Evolutionary conservation across 1,140 invertebrate genomes (phyloP).

Genomic region (Drosophila ficusphila): DNA sequence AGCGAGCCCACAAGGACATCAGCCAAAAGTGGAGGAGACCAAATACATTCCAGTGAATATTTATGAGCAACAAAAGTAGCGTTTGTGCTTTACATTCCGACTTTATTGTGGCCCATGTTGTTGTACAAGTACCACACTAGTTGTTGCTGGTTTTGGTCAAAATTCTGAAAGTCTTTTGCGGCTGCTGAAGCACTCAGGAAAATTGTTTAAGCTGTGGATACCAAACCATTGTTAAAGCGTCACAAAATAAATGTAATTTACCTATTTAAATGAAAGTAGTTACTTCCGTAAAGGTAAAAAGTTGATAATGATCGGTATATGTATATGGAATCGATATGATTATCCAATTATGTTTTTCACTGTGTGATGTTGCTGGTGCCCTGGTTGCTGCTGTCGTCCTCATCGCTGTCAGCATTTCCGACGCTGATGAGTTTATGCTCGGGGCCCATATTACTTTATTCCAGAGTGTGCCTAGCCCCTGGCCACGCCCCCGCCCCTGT

Average conservation of each 20-base stretch:
- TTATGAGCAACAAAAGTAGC: conserved; percentile 80
- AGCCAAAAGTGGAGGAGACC: conserved; percentile 11
- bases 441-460: conserved; percentile 75
- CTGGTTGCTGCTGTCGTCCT: conserved; percentile 33
- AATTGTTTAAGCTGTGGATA: too few relatives aligned
- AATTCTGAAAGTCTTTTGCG: conserved; percentile 38
- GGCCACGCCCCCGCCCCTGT: conserved; percentile 26
- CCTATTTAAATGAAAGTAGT: too few relatives aligned
- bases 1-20: conserved; percentile 48
- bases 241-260: too few relatives aligned
- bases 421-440: conserved; percentile 79
- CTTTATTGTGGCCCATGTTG: conserved; percentile 41
- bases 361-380: conserved; percentile 12
- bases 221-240: too few relatives aligned
- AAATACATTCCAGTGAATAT: conserved; percentile 78
- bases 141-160: conserved; percentile 32
- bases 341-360: conserved; percentile 11
- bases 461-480: conserved; percentile 22
- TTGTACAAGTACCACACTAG: conserved; percentile 12
- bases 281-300: too few relatives aligned
- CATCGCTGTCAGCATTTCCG: conserved; percentile 75
- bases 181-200: neutral
- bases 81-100: conserved; percentile 73
- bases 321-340: neutral
- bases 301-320: too few relatives aligned